phyloP scores from a whole-genome alignment of 2,888 invertebrate genomes.

The Epinotia bilunana region DNA sequence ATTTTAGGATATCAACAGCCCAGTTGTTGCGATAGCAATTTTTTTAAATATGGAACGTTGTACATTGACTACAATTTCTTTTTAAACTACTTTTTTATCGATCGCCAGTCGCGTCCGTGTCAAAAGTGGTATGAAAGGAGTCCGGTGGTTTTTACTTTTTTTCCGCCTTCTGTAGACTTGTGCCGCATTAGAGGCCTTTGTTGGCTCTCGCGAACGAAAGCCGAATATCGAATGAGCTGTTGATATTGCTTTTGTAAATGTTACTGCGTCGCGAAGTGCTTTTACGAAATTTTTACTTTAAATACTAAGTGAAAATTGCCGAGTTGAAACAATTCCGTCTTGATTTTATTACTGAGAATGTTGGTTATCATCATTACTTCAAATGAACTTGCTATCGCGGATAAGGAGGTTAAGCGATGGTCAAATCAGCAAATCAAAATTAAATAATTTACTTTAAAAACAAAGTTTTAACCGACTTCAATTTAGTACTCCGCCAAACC shows the following conservation, averaged over 20 bases:
- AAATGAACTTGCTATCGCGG: no score
- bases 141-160: slow-evolving; percentile 67
- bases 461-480: no score
- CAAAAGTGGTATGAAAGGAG: slow-evolving; percentile 44
- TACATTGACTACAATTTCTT: slow-evolving; percentile 1
- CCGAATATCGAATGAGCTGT: slow-evolving; percentile 56
- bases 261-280: slow-evolving; percentile 24
- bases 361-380: no score
- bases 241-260: slow-evolving; percentile 39
- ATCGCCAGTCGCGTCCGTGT: slow-evolving; percentile 40
- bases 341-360: neutral
- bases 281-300: slow-evolving; percentile 11
- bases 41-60: slow-evolving; percentile 20
- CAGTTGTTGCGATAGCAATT: neutral
- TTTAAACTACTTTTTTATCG: slow-evolving; percentile 27
- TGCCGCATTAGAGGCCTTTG: slow-evolving; percentile 81
- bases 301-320: neutral
- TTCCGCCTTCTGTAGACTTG: slow-evolving; percentile 78
- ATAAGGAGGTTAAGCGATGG: no score
- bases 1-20: slow-evolving; percentile 8
- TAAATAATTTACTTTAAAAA: no score
- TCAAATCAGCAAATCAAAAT: no score
- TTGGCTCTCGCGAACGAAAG: slow-evolving; percentile 76
- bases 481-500: no score
- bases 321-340: neutral